Conservation (phyloP, 1,140 invertebrate genomes). For the Saccostrea glomerata region DNA sequence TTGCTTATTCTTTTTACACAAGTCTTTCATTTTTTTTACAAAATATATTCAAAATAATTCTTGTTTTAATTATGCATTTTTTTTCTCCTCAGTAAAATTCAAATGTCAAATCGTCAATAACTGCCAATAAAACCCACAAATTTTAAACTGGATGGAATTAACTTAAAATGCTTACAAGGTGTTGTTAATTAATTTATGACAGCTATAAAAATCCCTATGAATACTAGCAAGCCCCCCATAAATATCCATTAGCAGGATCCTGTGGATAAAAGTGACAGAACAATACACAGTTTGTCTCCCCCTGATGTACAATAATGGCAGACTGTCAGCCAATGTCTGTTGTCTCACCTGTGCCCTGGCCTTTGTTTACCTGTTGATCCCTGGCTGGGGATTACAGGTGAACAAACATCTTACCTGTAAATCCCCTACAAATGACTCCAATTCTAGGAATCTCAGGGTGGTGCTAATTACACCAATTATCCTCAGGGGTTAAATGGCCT, state of each 20-base stretch:
- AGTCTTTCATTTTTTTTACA: too few relatives aligned
- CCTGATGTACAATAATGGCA: not conserved
- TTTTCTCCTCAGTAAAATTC: too few relatives aligned
- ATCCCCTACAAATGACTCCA: not conserved
- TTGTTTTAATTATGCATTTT: too few relatives aligned
- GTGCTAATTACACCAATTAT: not conserved
- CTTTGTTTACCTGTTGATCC: constrained; percentile 10
- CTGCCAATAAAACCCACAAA: not conserved
- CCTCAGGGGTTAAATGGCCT: not conserved
- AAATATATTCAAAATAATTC: too few relatives aligned
- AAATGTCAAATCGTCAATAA: not conserved
- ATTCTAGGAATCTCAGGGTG: not conserved
- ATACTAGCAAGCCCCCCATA: not conserved
- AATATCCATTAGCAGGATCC: too few relatives aligned
- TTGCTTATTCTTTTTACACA: too few relatives aligned
- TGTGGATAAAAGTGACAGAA: not conserved
- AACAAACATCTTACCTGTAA: constrained; percentile 17
- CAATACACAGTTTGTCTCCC: not conserved
- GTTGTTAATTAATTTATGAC: not conserved
- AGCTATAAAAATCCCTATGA: not conserved
- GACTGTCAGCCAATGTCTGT: not conserved
- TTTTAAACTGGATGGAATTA: not conserved
- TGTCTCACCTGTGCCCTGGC: not conserved
- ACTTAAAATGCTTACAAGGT: not conserved
- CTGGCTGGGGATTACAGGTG: not conserved